phyloP scores from a whole-genome alignment of 2,797 vertebrate species.

The Sebastes paucispinis region DNA sequence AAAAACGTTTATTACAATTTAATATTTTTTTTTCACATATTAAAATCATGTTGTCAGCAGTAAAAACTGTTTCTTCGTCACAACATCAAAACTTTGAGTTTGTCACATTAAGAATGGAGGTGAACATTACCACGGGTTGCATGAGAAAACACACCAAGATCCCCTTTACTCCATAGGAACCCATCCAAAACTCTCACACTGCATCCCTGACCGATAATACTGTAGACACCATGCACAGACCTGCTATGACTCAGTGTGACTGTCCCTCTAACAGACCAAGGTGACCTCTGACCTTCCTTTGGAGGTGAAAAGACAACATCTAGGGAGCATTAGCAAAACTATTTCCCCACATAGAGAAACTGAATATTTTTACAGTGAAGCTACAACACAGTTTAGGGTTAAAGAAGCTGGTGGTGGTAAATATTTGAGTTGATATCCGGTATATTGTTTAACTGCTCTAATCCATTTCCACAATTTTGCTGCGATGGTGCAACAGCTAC shows the following conservation, averaged over 20 bases:
- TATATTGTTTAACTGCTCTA: not conserved
- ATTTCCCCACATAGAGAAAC: not conserved
- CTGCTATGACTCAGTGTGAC: not conserved
- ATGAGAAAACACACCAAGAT: not conserved
- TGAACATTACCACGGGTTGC: not conserved
- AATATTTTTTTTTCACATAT: not conserved
- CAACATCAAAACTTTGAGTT: not conserved
- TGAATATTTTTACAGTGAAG: slow-evolving; percentile 1
- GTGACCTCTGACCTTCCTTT: not conserved
- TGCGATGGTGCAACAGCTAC: not conserved
- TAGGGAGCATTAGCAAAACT: not conserved
- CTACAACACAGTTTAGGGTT: not conserved
- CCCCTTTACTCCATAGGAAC: not conserved
- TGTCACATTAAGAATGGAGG: not conserved
- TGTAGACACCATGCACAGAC: not conserved
- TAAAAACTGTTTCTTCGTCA: not conserved
- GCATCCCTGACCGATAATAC: not conserved
- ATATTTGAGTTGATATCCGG: not conserved
- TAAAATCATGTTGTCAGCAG: not conserved
- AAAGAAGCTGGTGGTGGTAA: not conserved
- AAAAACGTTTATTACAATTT: not conserved
- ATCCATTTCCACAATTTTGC: not conserved
- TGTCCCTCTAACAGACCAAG: not conserved
- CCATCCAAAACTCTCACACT: not conserved
- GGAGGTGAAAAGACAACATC: not conserved